A percentile compares a stretch with the other conserved stretches of the same genome.
phyloP scores from a whole-genome alignment of 2,797 vertebrate genomes.

The Diceros bicornis region DNA sequence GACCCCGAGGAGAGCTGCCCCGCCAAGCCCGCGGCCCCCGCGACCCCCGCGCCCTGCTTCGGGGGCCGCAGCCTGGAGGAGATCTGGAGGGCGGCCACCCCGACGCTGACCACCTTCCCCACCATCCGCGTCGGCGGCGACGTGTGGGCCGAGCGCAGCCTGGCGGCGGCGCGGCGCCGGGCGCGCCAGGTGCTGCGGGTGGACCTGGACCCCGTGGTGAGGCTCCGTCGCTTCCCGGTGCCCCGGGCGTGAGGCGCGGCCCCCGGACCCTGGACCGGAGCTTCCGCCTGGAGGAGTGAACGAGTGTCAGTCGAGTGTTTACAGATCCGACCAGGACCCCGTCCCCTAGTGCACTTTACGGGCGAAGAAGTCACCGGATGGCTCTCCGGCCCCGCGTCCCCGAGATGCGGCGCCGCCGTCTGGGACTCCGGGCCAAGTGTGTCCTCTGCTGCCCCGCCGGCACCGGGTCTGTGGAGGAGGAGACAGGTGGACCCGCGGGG shows the following conservation, averaged over 20 bases:
- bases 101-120: conserved; percentile 87
- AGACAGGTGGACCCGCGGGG: not conserved
- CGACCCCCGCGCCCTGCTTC: conserved; percentile 68
- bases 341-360: conserved; percentile 83
- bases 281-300: conserved; percentile 59
- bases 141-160: conserved; percentile 87
- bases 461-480: not conserved
- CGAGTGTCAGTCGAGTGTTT: conserved; percentile 84
- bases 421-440: conserved; percentile 46
- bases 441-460: not conserved
- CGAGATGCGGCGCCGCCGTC: conserved; percentile 15
- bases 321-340: conserved; percentile 80
- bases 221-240: conserved; percentile 88
- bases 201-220: conserved; percentile 89
- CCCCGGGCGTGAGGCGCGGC: conserved; percentile 80
- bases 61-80: conserved; percentile 88
- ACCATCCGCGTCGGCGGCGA: conserved; percentile 88
- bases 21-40: not conserved
- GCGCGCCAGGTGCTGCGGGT: conserved; percentile 89
- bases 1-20: not conserved
- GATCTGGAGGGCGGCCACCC: conserved; percentile 89
- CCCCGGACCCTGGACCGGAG: conserved; percentile 17
- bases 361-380: conserved; percentile 57
- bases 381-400: not conserved
- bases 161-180: conserved; percentile 85